Evolutionary conservation across 1,140 invertebrate species (phyloP), one percentile per base, ranked within the genome.

Genomic region (Cepaea nemoralis): DNA sequence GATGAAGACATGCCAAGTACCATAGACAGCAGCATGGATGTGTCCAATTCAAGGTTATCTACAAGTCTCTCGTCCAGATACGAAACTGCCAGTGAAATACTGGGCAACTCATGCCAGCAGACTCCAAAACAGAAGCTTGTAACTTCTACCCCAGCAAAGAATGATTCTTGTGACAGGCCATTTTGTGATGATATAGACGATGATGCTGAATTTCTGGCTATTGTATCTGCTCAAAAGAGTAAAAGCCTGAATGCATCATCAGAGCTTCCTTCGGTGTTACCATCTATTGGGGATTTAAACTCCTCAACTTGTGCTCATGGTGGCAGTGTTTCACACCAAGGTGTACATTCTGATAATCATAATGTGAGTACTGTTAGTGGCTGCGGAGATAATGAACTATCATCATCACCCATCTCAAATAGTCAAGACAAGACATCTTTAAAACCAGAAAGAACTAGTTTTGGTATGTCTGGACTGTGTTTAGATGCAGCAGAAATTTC

Each of bases 1-100:
- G 84, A 86, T 69, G 85, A 81, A 70, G 86, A 85, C 31, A 42
- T 50, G 16, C 80, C 80, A 40, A 83, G 80, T 37, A 67, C 84
- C 31, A 79, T 85, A 31, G 78, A 78, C 37, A 83, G 77, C 63
- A 83, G 69, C n/a, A 37, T 83, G n/a, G 63, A 81, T 31, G 45
- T 78, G 22, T 79, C 74, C 24, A 71, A 19, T 33, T 77, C 63
- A 42, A 75, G 74, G 81, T 22, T 33, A 35, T 70, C 70, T 35
- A 55, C 67, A 19, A 59, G n/a, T 24, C 19, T 8, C 42, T 33
- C 31, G 12, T 35, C 71, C 59, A 70, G 37, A 66, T 80, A 33
- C 73, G 50, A 63, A 16, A 73, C 59, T 67, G 73, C 27, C 66
- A 80, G 37, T 48, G 40, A 75, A 67, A 24, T 24, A 5, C 40